phyloP scores from a whole-genome alignment of 2,888 invertebrate species.

The Germaria angustata region DNA sequence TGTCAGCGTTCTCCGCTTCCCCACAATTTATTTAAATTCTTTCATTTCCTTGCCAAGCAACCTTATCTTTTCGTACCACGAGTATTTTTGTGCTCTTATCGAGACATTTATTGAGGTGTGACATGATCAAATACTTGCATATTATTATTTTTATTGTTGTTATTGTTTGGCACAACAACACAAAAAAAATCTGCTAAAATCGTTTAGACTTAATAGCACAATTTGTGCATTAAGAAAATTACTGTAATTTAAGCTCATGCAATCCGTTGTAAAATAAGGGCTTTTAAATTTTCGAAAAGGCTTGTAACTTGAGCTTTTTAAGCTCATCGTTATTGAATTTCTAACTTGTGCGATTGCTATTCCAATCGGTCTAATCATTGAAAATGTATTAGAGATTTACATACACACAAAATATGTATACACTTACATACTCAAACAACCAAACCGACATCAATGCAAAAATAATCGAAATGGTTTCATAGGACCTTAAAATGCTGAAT shows the following conservation, averaged over 20 bases:
- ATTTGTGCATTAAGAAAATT: conserved; percentile 39
- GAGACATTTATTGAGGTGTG: conserved; percentile 60
- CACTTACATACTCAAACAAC: too few species aligned
- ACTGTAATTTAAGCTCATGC: conserved; percentile 8
- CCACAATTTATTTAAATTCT: background rate
- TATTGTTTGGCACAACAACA: conserved; percentile 6
- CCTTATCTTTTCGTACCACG: background rate
- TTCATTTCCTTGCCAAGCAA: conserved; percentile 17
- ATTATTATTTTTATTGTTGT: conserved; percentile 42
- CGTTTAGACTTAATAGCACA: conserved; percentile 2
- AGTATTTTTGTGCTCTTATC: conserved; percentile 1
- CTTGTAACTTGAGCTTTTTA: too few species aligned
- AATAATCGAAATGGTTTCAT: too few species aligned
- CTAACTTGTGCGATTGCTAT: too few species aligned
- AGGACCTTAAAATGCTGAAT: too few species aligned
- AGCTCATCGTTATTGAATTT: too few species aligned
- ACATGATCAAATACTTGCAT: conserved; percentile 64
- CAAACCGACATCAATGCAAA: too few species aligned
- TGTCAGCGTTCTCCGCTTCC: background rate
- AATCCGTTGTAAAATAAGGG: too few species aligned
- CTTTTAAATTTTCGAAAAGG: too few species aligned
- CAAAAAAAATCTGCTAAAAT: conserved; percentile 31
- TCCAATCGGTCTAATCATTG: too few species aligned
- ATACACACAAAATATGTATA: too few species aligned
- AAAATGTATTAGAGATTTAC: too few species aligned